phyloP scores from a whole-genome alignment of 2,113 vertebrate genomes.

The Crocuta crocuta region DNA sequence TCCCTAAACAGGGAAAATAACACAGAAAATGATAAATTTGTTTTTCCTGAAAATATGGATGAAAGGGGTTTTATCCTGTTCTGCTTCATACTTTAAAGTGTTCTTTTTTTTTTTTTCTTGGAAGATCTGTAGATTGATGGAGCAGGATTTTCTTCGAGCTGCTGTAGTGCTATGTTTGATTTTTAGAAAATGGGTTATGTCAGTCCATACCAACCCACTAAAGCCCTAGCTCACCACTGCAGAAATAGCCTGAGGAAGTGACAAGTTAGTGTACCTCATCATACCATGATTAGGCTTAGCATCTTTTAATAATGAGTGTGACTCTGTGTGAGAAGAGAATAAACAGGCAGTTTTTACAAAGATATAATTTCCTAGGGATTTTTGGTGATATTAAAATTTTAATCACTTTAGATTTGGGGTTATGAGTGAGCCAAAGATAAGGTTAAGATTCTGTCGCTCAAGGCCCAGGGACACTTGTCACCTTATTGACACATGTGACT shows the following conservation, averaged over 20 bases:
- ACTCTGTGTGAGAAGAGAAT: slow-evolving; percentile 44
- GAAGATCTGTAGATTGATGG: slow-evolving; percentile 61
- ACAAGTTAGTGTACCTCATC: slow-evolving; percentile 68
- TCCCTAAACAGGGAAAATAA: slow-evolving; percentile 15
- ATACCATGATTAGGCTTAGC: slow-evolving; percentile 61
- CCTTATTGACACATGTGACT: not conserved
- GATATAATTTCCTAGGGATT: slow-evolving; percentile 60
- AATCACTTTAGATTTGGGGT: slow-evolving; percentile 62
- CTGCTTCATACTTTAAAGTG: slow-evolving; percentile 55
- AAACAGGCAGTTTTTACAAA: slow-evolving; percentile 71
- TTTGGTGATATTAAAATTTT: slow-evolving; percentile 72
- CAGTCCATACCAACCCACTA: slow-evolving; percentile 38
- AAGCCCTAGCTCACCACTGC: slow-evolving; percentile 63
- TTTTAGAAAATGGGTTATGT: slow-evolving; percentile 71
- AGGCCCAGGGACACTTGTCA: not conserved
- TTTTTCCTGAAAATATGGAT: slow-evolving; percentile 69
- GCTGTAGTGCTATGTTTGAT: slow-evolving; percentile 47
- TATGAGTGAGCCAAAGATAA: slow-evolving; percentile 41
- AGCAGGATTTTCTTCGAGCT: slow-evolving; percentile 55
- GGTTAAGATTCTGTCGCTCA: slow-evolving; percentile 45
- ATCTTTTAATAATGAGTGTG: slow-evolving; percentile 71
- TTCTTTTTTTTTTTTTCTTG: slow-evolving; percentile 38
- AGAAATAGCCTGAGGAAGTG: slow-evolving; percentile 73
- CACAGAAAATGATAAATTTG: slow-evolving; percentile 51
- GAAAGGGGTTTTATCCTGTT: slow-evolving; percentile 57